These are phyloP conservation scores for Chinchilla lanigera DNA, from an alignment of 2,113 vertebrate genomes.

Conservation along the genomic window DNA sequence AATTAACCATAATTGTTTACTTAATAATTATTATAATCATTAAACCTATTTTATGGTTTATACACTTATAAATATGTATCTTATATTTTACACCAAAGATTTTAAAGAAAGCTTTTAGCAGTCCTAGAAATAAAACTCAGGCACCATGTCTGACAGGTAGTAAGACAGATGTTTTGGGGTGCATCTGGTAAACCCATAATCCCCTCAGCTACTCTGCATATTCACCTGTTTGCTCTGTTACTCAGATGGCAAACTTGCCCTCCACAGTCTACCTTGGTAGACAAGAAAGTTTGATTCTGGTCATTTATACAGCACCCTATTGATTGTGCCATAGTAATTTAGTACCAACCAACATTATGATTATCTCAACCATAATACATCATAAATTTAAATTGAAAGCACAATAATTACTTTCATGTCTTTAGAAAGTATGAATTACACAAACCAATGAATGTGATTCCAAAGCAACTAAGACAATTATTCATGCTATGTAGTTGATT, in stretches of 20 bases:
- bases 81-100: background rate
- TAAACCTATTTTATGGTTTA: background rate
- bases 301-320: constrained; percentile 12
- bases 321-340: constrained; percentile 64
- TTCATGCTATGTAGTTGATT: constrained; percentile 38
- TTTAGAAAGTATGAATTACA: constrained; percentile 61
- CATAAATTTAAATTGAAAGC: constrained; percentile 66
- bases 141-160: background rate
- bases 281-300: background rate
- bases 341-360: constrained; percentile 24
- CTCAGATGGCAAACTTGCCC: background rate
- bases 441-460: constrained; percentile 74
- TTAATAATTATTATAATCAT: constrained; percentile 17
- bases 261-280: background rate
- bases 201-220: background rate
- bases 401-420: constrained; percentile 68
- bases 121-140: constrained; percentile 13
- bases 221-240: background rate
- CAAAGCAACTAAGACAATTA: constrained; percentile 50
- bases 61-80: constrained; percentile 17
- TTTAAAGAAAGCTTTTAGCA: constrained; percentile 19
- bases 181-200: background rate
- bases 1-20: background rate
- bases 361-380: constrained; percentile 19
- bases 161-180: background rate